Evolutionary conservation across 2,113 vertebrate species (phyloP), one percentile per base, ranked within the genome.

Genomic region (Hypocryptadius cinnamomeus): DNA sequence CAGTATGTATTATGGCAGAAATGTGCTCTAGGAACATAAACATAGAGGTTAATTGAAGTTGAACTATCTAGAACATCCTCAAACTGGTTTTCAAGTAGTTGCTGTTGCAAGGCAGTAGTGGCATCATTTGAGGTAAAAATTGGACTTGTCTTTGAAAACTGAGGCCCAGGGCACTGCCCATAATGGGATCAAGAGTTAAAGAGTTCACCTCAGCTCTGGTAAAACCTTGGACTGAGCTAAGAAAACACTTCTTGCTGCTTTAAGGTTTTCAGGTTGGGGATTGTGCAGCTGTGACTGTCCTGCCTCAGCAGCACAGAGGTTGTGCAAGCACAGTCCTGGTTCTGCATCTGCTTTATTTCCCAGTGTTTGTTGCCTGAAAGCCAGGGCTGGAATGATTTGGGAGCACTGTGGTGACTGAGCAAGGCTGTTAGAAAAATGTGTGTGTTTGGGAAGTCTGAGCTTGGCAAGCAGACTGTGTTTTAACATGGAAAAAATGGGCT

Each of bases 1-100:
- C 93, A 59, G 92, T 96, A 72, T 97, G 53, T 96, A 15, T 96
- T 92, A 11, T 45, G 71, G 59, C 27, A 37, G 33, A 79, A 61
- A 12, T 3, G 56, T 33, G 64, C 44, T 80, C 56, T 45, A 24
- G 6, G 7, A 30, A 8, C 50, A 69, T 20, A 13, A 69, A 37
- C 37, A 14, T 0, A 27, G 25, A 69, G 11, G 37, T 40, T 64
- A 31, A 54, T 87, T 90, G 54, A 17, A 64, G 21, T 5, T 44
- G 53, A 69, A 51, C 8, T 8, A 5, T 18, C 22, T 24, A 39
- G 27, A 87, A 15, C 0, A 27, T 54, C 47, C 82, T 45, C 50
- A 61, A 4, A 9, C 16, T 54, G 33, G 3, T 59, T 11, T 12
- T 25, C 40, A 40, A 66, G 35, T 4, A 25, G 22, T 19, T 87